Base-by-base conservation (phyloP, 2,888 invertebrate species). In the Tetramorium bicarinatum region DNA sequence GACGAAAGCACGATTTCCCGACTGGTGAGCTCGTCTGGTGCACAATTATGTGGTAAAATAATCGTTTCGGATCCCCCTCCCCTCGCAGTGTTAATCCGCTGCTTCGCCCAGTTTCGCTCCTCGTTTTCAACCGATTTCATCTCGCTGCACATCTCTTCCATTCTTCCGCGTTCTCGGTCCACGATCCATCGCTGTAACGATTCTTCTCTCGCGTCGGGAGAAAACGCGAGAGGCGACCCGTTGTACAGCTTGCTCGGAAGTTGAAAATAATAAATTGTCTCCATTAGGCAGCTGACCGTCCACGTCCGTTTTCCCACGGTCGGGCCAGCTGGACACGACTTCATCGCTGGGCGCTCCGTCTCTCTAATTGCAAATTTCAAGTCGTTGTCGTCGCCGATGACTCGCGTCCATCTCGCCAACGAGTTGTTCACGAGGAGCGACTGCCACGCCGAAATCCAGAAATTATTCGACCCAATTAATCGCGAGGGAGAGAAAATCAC, bases 261-360 rank as follows among this genome's bases (percentile, higher is more conserved):
- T 92, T 91, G 89, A 88, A 91, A 91, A 92, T 92, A 92, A 93
- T 92, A 93, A 93, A 93, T 93, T 88, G 91, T 91, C 88, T 89
- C 89, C 90, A 89, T 90, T 92, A 92, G 85, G 79, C 66, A 79
- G 61, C 74, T 41, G 62, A 83, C 87, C 80, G 85, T 86, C 85
- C 83, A 74, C 52, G 56, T 76, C 81, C 80, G 75, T 77, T 75
- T 56, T 69, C 83, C 44, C 49, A 77, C 76, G 74, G 72, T 49
- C 69, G 76, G 41, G 38, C 79, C 44, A 21, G 38, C 64, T 62
- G 84, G 87, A 75, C 80, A 83, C 81, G 82, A 62, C 85, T 86
- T 82, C 71, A 77, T 47, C 81, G 77, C 29, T 34, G 15, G 76
- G 25, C 49, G 80, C 82, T 88, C 83, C 83, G 83, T 83, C 56